These are phyloP conservation scores for Saguinus imperator DNA, from an alignment of 2,113 vertebrate genomes.

Conservation along the genomic window DNA sequence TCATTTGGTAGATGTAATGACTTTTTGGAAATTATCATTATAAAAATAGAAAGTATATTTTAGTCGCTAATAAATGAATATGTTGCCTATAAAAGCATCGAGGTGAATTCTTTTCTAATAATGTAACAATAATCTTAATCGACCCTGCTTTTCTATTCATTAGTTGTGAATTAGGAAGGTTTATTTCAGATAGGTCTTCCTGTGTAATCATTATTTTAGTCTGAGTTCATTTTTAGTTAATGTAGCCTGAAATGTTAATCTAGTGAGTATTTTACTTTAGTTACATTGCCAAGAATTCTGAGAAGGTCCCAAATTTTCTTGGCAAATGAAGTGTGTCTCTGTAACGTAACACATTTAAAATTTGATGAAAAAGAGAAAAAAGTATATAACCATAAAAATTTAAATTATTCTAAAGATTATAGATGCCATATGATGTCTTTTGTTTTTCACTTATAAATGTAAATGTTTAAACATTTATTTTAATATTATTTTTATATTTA, in stretches of 20 bases:
- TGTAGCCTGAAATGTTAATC: slow-evolving; percentile 61
- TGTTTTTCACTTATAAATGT: not conserved
- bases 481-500: not conserved
- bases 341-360: slow-evolving; percentile 32
- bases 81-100: not conserved
- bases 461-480: slow-evolving; percentile 19
- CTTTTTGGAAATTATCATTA: not conserved
- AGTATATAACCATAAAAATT: not conserved
- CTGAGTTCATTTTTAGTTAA: slow-evolving; percentile 53
- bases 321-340: slow-evolving; percentile 27
- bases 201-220: slow-evolving; percentile 65
- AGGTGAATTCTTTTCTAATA: not conserved
- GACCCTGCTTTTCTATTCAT: slow-evolving; percentile 17
- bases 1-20: not conserved
- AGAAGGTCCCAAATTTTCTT: slow-evolving; percentile 31
- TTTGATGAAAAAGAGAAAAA: not conserved
- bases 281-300: slow-evolving; percentile 36
- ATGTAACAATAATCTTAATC: slow-evolving; percentile 10
- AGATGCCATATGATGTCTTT: not conserved
- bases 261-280: slow-evolving; percentile 19
- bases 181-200: slow-evolving; percentile 28
- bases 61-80: not conserved
- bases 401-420: slow-evolving; percentile 16
- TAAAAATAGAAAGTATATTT: not conserved
- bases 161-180: slow-evolving; percentile 17